These are phyloP conservation scores for Sarcophaga carnaria DNA, from an alignment of 2,888 invertebrate species.

Conservation along the genomic window DNA sequence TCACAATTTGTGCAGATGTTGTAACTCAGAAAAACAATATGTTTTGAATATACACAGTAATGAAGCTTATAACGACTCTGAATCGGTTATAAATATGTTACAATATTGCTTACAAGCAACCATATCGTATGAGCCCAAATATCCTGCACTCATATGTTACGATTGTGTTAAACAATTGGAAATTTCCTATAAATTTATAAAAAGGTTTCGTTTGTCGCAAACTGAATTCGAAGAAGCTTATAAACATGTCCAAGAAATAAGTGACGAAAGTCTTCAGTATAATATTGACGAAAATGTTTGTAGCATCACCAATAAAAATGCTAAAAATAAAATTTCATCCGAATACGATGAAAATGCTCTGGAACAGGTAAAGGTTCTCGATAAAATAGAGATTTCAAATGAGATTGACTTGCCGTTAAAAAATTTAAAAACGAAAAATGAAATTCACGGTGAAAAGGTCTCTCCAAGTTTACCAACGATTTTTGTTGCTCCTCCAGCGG, in stretches of 20 bases:
- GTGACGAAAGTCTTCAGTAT: background rate
- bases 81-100: no score
- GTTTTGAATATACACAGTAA: background rate
- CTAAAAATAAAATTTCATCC: no score
- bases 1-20: slow-evolving; percentile 34
- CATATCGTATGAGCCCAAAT: slow-evolving; percentile 67
- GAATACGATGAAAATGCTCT: background rate
- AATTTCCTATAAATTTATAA: slow-evolving; percentile 75
- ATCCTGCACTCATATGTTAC: slow-evolving; percentile 77
- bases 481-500: background rate
- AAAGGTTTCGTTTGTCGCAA: slow-evolving; percentile 73
- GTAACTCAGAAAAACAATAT: slow-evolving; percentile 25
- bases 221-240: slow-evolving; percentile 71
- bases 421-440: background rate
- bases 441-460: no score
- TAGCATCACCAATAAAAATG: background rate
- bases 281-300: background rate
- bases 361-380: background rate
- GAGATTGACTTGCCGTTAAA: background rate
- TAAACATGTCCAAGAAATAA: background rate
- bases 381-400: background rate
- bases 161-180: slow-evolving; percentile 75
- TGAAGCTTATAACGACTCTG: no score
- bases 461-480: background rate
- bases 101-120: no score